These are phyloP conservation scores for Centropus bengalensis DNA, from an alignment of 2,113 vertebrate genomes.

Conservation along the genomic window DNA sequence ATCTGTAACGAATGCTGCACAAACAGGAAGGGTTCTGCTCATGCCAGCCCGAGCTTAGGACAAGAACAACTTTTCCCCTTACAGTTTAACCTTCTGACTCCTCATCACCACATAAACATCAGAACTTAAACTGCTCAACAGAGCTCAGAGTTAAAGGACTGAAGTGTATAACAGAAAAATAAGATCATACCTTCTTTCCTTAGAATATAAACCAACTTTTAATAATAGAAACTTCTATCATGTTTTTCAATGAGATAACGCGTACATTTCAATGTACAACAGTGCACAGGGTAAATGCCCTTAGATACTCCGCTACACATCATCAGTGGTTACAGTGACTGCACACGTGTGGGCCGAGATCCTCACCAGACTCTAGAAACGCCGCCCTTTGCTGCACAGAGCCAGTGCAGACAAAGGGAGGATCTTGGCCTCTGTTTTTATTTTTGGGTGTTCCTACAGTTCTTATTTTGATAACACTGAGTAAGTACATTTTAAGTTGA, in stretches of 20 bases:
- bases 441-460: background rate
- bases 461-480: background rate
- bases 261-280: slow-evolving; percentile 63
- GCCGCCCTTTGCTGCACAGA: background rate
- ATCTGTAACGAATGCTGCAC: background rate
- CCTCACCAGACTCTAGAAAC: background rate
- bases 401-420: background rate
- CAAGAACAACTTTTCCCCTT: background rate
- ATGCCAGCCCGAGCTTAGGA: background rate
- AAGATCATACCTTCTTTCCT: slow-evolving; percentile 18
- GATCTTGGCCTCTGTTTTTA: accelerated
- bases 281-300: slow-evolving; percentile 51
- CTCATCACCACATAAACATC: background rate
- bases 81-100: background rate
- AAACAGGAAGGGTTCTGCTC: background rate
- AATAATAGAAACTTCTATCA: slow-evolving; percentile 73
- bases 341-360: background rate
- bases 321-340: background rate
- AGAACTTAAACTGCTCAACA: background rate
- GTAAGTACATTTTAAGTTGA: background rate
- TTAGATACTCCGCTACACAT: background rate
- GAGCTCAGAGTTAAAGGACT: background rate
- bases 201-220: slow-evolving; percentile 73
- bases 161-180: background rate
- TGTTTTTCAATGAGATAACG: slow-evolving; percentile 46